Percentiles rank a stretch among this genome's conserved stretches.
Conservation (phyloP, 1,140 invertebrate species). For the Trialeurodes vaporariorum region DNA sequence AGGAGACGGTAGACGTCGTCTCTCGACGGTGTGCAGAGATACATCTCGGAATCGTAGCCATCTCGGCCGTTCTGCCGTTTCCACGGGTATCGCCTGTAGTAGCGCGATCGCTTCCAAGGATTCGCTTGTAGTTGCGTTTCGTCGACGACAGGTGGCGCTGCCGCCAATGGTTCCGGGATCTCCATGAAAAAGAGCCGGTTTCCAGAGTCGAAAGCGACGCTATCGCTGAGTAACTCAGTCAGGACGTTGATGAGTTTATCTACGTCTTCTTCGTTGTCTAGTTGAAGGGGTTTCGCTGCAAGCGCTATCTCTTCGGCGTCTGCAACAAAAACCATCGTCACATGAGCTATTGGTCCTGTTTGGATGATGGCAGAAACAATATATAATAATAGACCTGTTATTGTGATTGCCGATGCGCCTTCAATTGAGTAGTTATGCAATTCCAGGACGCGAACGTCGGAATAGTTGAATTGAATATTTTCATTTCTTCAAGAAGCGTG, state of each 20-base stretch:
- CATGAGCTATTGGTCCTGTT: too few species aligned
- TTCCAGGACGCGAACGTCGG: too few species aligned
- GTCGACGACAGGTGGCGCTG: too few species aligned
- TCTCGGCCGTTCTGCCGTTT: slow-evolving; percentile 40
- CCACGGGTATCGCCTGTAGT: slow-evolving; percentile 46
- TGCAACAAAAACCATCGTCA: too few species aligned
- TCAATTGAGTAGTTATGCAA: too few species aligned
- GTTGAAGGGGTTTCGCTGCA: neutral
- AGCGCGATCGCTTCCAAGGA: slow-evolving; percentile 27
- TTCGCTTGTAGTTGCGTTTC: neutral
- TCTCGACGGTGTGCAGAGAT: slow-evolving; percentile 43
- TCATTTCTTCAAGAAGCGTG: too few species aligned
- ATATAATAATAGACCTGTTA: too few species aligned
- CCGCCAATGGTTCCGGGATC: neutral
- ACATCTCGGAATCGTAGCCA: slow-evolving; percentile 43
- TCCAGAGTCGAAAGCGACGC: neutral
- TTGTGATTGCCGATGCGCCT: too few species aligned
- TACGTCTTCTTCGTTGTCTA: neutral
- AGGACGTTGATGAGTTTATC: neutral
- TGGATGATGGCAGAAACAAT: too few species aligned
- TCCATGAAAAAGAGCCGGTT: neutral
- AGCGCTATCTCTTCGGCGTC: neutral
- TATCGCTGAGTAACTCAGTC: neutral
- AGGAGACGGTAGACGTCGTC: slow-evolving; percentile 46
- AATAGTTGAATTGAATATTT: too few species aligned